Base-by-base conservation (phyloP, 2,888 invertebrate species). In the Hesperia comma region DNA sequence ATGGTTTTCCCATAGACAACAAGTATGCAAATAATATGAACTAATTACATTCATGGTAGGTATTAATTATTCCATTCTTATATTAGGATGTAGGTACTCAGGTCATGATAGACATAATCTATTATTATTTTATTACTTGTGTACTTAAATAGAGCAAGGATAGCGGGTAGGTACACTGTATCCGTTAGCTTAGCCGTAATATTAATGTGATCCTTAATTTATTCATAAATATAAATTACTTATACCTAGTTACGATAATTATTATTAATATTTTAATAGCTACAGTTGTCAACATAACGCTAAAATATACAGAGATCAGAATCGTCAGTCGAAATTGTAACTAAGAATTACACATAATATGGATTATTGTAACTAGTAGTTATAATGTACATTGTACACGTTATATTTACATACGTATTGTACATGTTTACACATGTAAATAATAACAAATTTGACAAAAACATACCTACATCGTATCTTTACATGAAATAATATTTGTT, bases 1-100 rank as follows among this genome's bases (percentile, higher is more conserved):
- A 21, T 49, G 68, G 56, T 46, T 62, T 64, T 64, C 64, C 69
- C 64, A 69, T 68, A 62, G 68, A 64, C 41, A 33, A 64, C 62
- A 54, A 64, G 37, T 61, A 64, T 64, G 61, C 55, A 56, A 61
- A 69, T 64, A 26, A 63, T 54, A 21, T 46, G 43, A 55, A 46
- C 12, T 51, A 57, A 63, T 63, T 63, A 57, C 46, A 46, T 55
- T 63, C 46, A 63, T 57, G 21, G 15, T 49, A 57, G 21, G 15
- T 49, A 57, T 55, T 8, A 26, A 41, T 51, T 57, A 63, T 63
- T 63, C 57, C 49, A 63, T 63, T 63, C 46, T 49, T 49, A 56
- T 15, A 51, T 63, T 56, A 57, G 49, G 46, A 54, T 26, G 15
- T n/a, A n/a, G n/a, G n/a, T 43, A 26, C 53, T 32, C 26, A n/a